Conservation (phyloP, 2,797 vertebrate genomes). For the Pampus argenteus region DNA sequence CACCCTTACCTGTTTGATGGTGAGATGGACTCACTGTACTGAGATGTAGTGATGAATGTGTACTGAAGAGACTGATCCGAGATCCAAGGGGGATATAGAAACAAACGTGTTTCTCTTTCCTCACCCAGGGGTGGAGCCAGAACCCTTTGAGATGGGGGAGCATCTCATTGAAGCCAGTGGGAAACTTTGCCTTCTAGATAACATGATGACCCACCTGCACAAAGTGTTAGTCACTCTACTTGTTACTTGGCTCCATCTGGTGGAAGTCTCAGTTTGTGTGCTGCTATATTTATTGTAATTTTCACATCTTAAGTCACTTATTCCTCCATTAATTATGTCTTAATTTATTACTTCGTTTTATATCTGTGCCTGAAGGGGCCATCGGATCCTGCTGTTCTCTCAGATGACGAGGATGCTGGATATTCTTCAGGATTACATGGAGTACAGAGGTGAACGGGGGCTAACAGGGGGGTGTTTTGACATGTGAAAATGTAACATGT, state of each 20-base stretch:
- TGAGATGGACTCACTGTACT: too few species aligned
- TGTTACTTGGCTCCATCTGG: constrained; percentile 41
- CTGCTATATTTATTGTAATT: background rate
- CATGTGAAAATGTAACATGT: background rate
- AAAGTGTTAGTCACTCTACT: constrained; percentile 77
- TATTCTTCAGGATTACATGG: constrained; percentile 95
- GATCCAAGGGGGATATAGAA: background rate
- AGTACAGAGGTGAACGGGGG: constrained; percentile 88
- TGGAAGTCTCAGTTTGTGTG: constrained; percentile 17
- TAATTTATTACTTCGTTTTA: constrained; percentile 13
- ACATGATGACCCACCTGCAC: constrained; percentile 87
- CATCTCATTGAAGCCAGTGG: constrained; percentile 94
- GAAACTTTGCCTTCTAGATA: constrained; percentile 91
- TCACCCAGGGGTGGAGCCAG: constrained; percentile 91
- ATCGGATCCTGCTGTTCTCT: constrained; percentile 93
- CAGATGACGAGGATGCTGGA: constrained; percentile 95
- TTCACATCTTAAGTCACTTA: background rate
- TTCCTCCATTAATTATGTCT: background rate
- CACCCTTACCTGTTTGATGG: constrained; percentile 95
- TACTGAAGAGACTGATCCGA: background rate
- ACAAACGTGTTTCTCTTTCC: background rate
- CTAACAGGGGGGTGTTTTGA: background rate
- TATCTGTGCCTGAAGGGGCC: constrained; percentile 82
- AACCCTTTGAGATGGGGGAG: constrained; percentile 94
- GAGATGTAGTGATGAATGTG: background rate